phyloP scores from a whole-genome alignment of 30 jellyfish, hydroid and myxozoan species.

The Morbakka virulenta region DNA sequence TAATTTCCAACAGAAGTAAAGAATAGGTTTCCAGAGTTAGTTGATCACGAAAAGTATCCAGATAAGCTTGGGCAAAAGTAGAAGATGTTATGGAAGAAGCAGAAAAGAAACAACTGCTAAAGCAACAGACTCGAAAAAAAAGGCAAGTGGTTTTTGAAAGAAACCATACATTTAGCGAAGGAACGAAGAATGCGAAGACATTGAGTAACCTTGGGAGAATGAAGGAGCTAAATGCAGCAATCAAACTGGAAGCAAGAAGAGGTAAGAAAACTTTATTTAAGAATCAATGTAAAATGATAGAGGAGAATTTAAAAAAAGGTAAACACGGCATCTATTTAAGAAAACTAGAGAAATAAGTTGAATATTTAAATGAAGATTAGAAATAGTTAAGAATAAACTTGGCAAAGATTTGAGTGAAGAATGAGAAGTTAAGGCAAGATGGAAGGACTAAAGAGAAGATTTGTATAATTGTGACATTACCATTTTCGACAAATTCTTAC shows the following conservation, averaged over 20 bases:
- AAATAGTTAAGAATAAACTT: conserved; percentile 13
- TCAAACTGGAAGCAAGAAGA: conserved; percentile 14
- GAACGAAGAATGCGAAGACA: conserved; percentile 11
- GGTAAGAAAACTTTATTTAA: conserved; percentile 4
- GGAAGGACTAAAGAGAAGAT: too few species aligned
- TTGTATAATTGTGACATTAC: conserved; percentile 12
- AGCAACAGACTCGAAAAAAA: conserved; percentile 21
- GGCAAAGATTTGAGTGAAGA: conserved; percentile 34
- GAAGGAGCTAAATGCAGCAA: conserved; percentile 10
- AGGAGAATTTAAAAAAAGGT: conserved; percentile 2
- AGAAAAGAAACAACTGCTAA: conserved; percentile 2
- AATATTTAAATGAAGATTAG: conserved; percentile 7
- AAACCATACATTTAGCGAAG: conserved; percentile 13
- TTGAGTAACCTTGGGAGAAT: neutral
- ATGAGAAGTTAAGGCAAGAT: conserved; percentile 17
- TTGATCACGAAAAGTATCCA: conserved; percentile 14
- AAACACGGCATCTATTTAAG: neutral
- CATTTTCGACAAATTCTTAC: conserved; percentile 2
- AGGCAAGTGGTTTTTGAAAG: conserved; percentile 11
- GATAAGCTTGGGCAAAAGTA: conserved; percentile 32
- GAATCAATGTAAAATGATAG: conserved; percentile 8
- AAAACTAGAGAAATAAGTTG: neutral
- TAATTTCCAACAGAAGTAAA: conserved; percentile 26
- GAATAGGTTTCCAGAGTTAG: conserved; percentile 27
- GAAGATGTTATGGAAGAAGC: conserved; percentile 15